Evolutionary conservation across 2,113 vertebrate genomes (phyloP), one percentile per base, ranked within the genome.

Genomic region (Theristicus caerulescens): DNA sequence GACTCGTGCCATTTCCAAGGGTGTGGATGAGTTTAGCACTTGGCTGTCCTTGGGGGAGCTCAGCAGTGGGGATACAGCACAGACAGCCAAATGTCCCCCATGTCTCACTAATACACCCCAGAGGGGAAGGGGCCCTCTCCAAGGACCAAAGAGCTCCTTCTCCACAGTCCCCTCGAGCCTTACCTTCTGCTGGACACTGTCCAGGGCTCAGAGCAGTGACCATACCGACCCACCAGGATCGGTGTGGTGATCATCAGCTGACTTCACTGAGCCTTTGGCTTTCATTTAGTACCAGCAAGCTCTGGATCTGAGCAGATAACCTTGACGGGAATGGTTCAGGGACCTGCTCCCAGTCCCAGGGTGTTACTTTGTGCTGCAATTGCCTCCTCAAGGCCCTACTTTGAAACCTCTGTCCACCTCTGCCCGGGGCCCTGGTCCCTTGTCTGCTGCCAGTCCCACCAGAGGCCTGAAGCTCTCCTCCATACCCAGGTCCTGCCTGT

Each of bases 131-230:
- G 2, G 12, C 12, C 36, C 17, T 78, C 47, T 64, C 32, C n/a
- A 69, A 65, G 42, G n/a, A 54, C 70, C 29, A 64, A 72, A 55
- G 24, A 46, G 8, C 44, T 86, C 32, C 11, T 87, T 85, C 59
- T 17, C n/a, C 6, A 36, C 17, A 52, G 57, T 16, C 13, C 15
- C 17, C 17, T 70, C 0, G 0, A 79, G 44, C 25, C 34, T 42
- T 64, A 82, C 49, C 66, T 94, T 82, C 82, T 94, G 55, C 42
- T 86, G 54, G 73, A 80, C 64, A 44, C 31, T 55, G 24, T n/a
- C 16, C 17, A 46, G 69, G 34, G 27, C 72, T 86, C 55, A 55
- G 47, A 44, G 40, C 47, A 47, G 32, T 54, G 52, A 9, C 61
- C n/a, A 11, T 59, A 34, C 9, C 32, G 74, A 81, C 27, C 26